These are phyloP conservation scores for Pseudomyrmex sp. DNA, from an alignment of 1,140 invertebrate genomes.

Conservation along the genomic window DNA sequence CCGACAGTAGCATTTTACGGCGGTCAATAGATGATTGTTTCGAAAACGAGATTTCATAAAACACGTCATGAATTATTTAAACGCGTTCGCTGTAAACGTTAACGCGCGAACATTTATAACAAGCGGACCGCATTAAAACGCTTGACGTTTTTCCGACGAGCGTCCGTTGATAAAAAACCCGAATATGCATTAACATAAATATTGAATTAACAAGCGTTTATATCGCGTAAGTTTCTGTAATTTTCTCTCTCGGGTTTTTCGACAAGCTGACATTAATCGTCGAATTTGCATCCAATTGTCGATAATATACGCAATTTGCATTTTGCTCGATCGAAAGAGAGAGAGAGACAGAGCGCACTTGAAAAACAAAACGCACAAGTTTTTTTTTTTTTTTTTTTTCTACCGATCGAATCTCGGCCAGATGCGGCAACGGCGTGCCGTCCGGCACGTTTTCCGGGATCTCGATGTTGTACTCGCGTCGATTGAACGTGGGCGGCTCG, in stretches of 20 bases:
- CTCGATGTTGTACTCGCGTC: constrained; percentile 91
- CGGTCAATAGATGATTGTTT: constrained; percentile 21
- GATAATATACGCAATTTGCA: not conserved
- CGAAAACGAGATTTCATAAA: constrained; percentile 21
- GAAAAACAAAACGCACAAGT: too few species aligned
- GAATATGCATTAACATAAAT: constrained; percentile 39
- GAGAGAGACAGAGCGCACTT: too few species aligned
- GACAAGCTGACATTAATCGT: not conserved
- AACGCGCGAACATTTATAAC: constrained; percentile 31
- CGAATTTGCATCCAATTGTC: constrained; percentile 1
- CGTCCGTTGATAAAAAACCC: constrained; percentile 19
- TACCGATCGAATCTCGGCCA: constrained; percentile 80
- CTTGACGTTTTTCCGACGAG: not conserved
- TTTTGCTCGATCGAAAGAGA: constrained; percentile 6
- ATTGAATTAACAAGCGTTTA: constrained; percentile 29
- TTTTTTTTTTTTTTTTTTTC: too few species aligned
- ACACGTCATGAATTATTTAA: constrained; percentile 43
- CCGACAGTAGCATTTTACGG: not conserved
- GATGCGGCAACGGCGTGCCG: constrained; percentile 92
- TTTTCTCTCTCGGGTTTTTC: constrained; percentile 20
- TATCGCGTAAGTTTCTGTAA: not conserved
- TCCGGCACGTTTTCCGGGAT: constrained; percentile 93
- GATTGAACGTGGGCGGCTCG: constrained; percentile 94
- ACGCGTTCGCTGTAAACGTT: not conserved
- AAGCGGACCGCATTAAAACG: constrained; percentile 21